Evolutionary conservation across 2,113 vertebrate genomes (phyloP).

Genomic region (Macrotus californicus): DNA sequence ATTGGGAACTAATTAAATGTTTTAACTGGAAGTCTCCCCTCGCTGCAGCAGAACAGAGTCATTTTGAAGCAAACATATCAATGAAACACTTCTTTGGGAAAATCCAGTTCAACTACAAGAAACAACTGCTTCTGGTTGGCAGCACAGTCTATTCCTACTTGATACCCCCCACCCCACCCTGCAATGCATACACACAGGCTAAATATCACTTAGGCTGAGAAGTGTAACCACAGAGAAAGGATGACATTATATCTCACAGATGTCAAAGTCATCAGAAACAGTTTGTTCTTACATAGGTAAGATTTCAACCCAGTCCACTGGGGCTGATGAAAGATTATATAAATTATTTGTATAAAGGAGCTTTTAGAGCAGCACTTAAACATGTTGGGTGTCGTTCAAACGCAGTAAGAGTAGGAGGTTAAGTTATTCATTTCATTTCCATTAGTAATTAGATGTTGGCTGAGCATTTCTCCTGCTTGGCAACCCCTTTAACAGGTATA

Average conservation of each 20-base stretch:
- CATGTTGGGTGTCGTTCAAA: not conserved
- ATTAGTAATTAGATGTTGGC: slow-evolving; percentile 31
- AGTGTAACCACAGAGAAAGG: not conserved
- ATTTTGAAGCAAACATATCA: slow-evolving; percentile 59
- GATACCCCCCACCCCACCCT: not conserved
- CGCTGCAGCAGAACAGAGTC: slow-evolving; percentile 55
- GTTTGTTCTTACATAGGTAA: not conserved
- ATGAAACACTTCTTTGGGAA: slow-evolving; percentile 53
- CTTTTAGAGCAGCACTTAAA: not conserved
- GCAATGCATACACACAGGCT: not conserved
- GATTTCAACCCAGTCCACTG: slow-evolving; percentile 6
- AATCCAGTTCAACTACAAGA: slow-evolving; percentile 40
- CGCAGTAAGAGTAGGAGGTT: not conserved
- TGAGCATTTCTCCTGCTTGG: not conserved
- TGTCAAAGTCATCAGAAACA: slow-evolving; percentile 15
- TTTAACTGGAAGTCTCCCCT: slow-evolving; percentile 64
- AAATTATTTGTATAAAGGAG: not conserved
- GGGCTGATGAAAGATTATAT: not conserved
- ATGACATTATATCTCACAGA: not conserved
- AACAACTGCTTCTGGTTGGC: slow-evolving; percentile 16
- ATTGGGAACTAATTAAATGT: slow-evolving; percentile 72
- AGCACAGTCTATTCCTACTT: not conserved
- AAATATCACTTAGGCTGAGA: not conserved
- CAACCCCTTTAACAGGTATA: not conserved
- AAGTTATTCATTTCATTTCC: slow-evolving; percentile 25